Evolutionary conservation across 2,113 vertebrate species (phyloP).

Genomic region (Eupsittula cactorum): DNA sequence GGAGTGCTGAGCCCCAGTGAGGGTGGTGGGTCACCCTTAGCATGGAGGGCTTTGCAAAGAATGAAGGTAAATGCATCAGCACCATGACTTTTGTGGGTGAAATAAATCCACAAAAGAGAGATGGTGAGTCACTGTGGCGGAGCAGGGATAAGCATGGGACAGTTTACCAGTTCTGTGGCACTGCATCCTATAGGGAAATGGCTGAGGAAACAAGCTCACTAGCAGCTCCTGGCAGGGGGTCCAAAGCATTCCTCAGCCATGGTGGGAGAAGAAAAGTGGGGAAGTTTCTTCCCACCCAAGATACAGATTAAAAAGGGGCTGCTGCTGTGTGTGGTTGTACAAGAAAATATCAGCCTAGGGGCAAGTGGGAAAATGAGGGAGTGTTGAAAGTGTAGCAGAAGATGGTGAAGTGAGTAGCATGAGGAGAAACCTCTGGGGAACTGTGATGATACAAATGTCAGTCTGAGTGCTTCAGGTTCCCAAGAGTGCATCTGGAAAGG

Average conservation of each 20-base stretch:
- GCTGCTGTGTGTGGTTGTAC: not conserved
- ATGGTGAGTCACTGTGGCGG: not conserved
- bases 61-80: not conserved
- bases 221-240: not conserved
- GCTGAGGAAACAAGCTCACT: not conserved
- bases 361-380: not conserved
- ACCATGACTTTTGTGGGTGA: fast-evolving
- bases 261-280: not conserved
- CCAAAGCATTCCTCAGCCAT: not conserved
- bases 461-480: not conserved
- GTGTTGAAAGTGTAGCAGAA: not conserved
- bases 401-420: not conserved
- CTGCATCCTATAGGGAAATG: not conserved
- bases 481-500: not conserved
- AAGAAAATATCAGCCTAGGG: not conserved
- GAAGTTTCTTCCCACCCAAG: not conserved
- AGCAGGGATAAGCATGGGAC: not conserved
- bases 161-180: not conserved
- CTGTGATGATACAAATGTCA: not conserved
- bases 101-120: not conserved
- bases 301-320: not conserved
- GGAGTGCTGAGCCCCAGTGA: fast-evolving
- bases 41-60: not conserved
- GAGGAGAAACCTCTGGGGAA: not conserved
- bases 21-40: fast-evolving